phyloP scores from a whole-genome alignment of 2,888 invertebrate species.

The Polydrusus pterygomalis region DNA sequence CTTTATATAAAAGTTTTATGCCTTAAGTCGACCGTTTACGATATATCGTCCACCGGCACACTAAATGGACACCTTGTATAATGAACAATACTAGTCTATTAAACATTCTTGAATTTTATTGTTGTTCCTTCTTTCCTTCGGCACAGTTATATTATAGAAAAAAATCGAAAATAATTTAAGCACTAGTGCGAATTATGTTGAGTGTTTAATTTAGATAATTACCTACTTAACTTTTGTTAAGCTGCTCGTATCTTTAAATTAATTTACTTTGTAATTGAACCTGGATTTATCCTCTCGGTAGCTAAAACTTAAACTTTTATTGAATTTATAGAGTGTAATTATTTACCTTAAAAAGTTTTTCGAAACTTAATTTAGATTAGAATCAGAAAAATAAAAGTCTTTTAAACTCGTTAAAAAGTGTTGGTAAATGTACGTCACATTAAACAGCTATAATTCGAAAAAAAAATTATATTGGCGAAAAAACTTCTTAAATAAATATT shows the following conservation, averaged over 20 bases:
- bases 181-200: too few species aligned
- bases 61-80: too few species aligned
- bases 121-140: too few species aligned
- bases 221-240: not conserved
- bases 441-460: not conserved
- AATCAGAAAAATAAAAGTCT: not conserved
- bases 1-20: too few species aligned
- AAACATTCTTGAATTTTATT: too few species aligned
- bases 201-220: not conserved
- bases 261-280: not conserved
- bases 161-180: too few species aligned
- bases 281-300: not conserved
- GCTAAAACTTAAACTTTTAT: not conserved
- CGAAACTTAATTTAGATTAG: slow-evolving; percentile 10
- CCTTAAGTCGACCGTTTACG: too few species aligned
- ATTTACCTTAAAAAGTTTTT: not conserved
- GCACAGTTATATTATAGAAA: too few species aligned
- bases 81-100: too few species aligned
- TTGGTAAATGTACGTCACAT: not conserved
- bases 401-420: slow-evolving; percentile 5
- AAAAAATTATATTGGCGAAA: too few species aligned
- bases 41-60: too few species aligned
- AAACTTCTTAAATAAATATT: too few species aligned
- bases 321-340: slow-evolving; percentile 8
- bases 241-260: not conserved